Conservation (phyloP, 2,888 invertebrate species). For the Gonocerus acuteangulatus region DNA sequence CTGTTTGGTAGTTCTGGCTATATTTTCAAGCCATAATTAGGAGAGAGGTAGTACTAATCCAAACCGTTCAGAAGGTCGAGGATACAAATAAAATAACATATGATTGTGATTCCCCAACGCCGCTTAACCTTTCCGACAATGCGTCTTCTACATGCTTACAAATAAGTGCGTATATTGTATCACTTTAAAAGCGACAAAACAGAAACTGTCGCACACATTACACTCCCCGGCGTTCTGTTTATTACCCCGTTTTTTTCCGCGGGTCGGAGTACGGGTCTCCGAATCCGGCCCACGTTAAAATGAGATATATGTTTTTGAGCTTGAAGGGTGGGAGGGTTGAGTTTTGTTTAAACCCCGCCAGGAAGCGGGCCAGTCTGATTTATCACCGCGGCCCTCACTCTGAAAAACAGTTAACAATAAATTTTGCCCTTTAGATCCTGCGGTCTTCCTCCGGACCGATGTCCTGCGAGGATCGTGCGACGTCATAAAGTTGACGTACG, state of each 20-base stretch:
- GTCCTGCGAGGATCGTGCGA: background rate
- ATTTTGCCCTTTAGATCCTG: conserved; percentile 21
- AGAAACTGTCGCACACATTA: too few species aligned
- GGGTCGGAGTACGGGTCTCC: background rate
- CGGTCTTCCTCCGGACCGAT: conserved; percentile 14
- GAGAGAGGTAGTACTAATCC: too few species aligned
- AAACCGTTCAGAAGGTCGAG: too few species aligned
- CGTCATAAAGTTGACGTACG: conserved; percentile 25
- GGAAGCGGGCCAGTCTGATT: conserved; percentile 13
- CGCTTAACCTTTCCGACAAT: too few species aligned
- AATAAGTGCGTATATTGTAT: too few species aligned
- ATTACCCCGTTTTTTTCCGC: background rate
- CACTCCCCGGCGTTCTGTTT: background rate
- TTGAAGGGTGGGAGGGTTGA: background rate
- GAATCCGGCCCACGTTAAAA: conserved; percentile 6
- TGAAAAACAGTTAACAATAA: conserved; percentile 24
- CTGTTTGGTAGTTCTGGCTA: too few species aligned
- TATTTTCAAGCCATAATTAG: too few species aligned
- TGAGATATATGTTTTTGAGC: conserved; percentile 19
- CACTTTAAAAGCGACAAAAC: too few species aligned
- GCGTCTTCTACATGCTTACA: too few species aligned
- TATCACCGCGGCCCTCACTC: conserved; percentile 3
- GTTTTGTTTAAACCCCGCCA: background rate
- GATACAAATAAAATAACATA: too few species aligned
- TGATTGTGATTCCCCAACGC: too few species aligned